Conservation (phyloP, 2,113 vertebrate genomes). For the Mustela nigripes region DNA sequence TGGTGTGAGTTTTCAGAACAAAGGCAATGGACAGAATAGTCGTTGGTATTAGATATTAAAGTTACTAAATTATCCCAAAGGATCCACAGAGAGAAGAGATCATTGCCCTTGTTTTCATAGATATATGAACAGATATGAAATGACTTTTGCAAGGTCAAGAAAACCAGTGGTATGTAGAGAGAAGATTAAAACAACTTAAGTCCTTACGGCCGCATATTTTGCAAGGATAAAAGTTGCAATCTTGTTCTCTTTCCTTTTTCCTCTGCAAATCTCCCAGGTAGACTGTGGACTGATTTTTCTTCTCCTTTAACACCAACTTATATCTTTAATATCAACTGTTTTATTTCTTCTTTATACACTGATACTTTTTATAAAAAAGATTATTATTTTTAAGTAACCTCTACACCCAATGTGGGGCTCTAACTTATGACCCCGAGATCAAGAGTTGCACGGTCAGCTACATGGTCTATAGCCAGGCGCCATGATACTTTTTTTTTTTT, state of each 20-base stretch:
- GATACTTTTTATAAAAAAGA: not conserved
- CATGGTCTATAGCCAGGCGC: not conserved
- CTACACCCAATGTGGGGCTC: not conserved
- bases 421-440: not conserved
- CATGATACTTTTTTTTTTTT: not conserved
- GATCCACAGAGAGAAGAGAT: conserved; percentile 56
- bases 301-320: not conserved
- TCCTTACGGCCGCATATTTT: conserved; percentile 36
- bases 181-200: conserved; percentile 59
- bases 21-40: conserved; percentile 60
- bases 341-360: not conserved
- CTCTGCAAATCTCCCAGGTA: not conserved
- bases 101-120: conserved; percentile 68
- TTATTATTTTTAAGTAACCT: not conserved
- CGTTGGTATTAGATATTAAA: conserved; percentile 67
- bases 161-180: not conserved
- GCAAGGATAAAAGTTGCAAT: not conserved
- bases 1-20: conserved; percentile 71
- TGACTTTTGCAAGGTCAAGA: conserved; percentile 72
- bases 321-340: not conserved
- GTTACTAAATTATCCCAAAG: conserved; percentile 78
- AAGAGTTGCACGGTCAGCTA: not conserved
- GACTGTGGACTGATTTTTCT: not conserved
- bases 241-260: not conserved
- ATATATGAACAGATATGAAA: conserved; percentile 58